Evolutionary conservation across 2,113 vertebrate species (phyloP), one percentile per base, ranked within the genome.

Genomic region (Chloroceryle aenea): DNA sequence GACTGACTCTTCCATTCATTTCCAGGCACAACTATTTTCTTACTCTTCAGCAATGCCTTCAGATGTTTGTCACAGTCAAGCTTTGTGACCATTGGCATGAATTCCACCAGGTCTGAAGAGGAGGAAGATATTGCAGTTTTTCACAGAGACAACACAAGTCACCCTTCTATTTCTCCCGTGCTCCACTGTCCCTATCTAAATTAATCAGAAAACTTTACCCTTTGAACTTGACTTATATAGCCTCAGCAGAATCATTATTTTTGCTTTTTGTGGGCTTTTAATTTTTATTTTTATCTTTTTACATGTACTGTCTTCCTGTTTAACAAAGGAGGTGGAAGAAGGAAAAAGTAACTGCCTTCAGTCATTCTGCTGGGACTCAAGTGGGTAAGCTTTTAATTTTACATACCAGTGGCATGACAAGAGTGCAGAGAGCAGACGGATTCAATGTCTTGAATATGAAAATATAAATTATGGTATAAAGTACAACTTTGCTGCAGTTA

Each of bases 1-100:
- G 29, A 81, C 47, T 84, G 72, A 72, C 64, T 95, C 93, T 71
- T 81, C 64, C 72, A 38, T 93, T 90, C 45, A 64, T 86, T 89
- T 86, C 61, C 48, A 84, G 75, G 72, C 71, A 34, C 50, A 61
- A 78, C 18, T 74, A 5, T 93, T 81, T 93, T 86, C 91, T 84
- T 68, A 53, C 61, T 84, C 11, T 84, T 75, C 34, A 88, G 27
- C 58, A 82, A 34, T 71, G 75, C 29, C 66, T 75, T 85, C 53
- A 66, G 50, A 69, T 77, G 18, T 90, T 73, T 73, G 53, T 59
- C 55, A 69, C 52, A 75, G 30, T 59, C 69, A 32, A 52, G 59
- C 30, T 85, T 85, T 56, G 74, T 69, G 71, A 43, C 38, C 1
- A 1, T 21, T 85, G n/a, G 29, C 74, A 80, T 36, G 38, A 87